Conservation (phyloP, 2,113 vertebrate genomes). For the Mus spicilegus region DNA sequence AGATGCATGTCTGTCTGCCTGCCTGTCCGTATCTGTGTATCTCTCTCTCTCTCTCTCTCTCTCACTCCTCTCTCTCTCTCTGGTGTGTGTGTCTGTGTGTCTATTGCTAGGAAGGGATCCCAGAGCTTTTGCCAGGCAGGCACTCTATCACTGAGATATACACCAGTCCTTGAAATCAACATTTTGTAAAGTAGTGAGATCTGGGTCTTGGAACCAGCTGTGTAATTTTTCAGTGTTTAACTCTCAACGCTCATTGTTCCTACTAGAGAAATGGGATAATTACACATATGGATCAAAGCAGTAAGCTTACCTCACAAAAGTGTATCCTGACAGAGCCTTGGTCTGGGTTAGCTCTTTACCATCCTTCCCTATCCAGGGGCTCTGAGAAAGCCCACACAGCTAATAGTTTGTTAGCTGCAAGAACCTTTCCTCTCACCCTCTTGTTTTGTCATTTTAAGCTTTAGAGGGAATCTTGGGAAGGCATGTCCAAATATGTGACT, state of each 20-base stretch:
- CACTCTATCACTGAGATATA: not conserved
- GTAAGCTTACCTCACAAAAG: not conserved
- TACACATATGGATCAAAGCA: not conserved
- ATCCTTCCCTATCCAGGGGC: not conserved
- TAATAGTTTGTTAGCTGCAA: not conserved
- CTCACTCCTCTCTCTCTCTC: not conserved
- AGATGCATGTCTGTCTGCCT: not conserved
- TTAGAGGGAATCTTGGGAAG: not conserved
- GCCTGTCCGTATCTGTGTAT: no score
- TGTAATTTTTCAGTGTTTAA: not conserved
- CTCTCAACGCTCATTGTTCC: not conserved
- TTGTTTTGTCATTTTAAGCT: not conserved
- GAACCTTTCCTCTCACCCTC: not conserved
- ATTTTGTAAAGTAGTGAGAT: not conserved
- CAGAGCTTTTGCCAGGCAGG: not conserved
- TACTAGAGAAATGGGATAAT: not conserved
- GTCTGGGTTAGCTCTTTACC: not conserved
- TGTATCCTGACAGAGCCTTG: fast-evolving
- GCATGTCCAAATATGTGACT: not conserved
- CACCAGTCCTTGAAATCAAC: not conserved
- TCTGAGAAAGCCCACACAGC: no score
- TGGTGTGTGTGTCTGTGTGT: not conserved
- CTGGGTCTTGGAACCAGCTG: fast-evolving
- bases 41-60: not conserved
- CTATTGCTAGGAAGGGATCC: no score